Base-by-base conservation (phyloP, 2,888 invertebrate genomes). In the Sinodicranocentrus sp. region DNA sequence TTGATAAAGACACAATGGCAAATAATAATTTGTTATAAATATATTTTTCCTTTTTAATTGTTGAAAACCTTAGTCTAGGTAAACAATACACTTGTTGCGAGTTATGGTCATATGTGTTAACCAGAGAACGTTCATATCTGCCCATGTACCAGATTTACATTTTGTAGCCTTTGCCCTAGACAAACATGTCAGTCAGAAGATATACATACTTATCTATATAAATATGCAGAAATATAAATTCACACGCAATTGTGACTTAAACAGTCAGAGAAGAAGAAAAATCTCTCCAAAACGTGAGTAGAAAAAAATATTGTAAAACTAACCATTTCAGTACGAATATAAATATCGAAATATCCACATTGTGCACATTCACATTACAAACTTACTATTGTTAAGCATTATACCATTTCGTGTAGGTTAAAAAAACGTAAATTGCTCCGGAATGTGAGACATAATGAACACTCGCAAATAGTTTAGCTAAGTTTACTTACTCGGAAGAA, bases 71-170 rank as follows among this genome's bases (percentile, higher is more conserved):
- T 52, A 17, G 52, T 8, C 8, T 52, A 2, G 17, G 1, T 19
- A n/a, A n/a, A n/a, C n/a, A n/a, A n/a, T 52, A 17, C 52, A 2
- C 19, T n/a, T 8, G 15, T 17, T n/a, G 15, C 13, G 15, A 3
- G 15, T 48, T 15, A 48, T 8, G 17, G n/a, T 48, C 17, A 17
- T n/a, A 25, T 57, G 57, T 23, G 57, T 25, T 57, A 57, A 44
- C 44, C 25, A 21, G 57, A 23, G 25, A 57, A 57, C 25, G 33
- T 54, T 77, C 77, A 77, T 77, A 77, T 77, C 77, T 67, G 43
- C 57, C 68, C 67, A 26, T n/a, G 77, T 77, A 77, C 77, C 77
- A 57, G 77, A 77, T 43, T 52, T 57, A 57, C 33, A 65, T 57
- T 25, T 23, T 68, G 43, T 77, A 77, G 77, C 77, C 68, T 77